These are phyloP conservation scores for Anguilla anguilla DNA, from an alignment of 2,797 vertebrate genomes.

Conservation along the genomic window DNA sequence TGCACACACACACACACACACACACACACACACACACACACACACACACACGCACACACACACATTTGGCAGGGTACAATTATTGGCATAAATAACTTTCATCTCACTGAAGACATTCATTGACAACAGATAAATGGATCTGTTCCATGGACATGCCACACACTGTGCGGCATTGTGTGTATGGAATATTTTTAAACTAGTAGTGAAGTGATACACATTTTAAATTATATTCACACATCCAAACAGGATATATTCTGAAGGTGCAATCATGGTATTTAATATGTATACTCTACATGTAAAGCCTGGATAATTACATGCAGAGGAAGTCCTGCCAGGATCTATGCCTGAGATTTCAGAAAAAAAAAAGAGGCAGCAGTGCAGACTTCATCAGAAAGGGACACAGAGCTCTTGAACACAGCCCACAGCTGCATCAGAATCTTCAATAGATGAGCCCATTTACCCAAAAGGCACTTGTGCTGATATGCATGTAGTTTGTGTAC, in stretches of 20 bases:
- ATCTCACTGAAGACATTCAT: background rate
- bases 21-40: background rate
- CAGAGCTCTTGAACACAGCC: background rate
- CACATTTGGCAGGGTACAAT: background rate
- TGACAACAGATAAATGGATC: background rate
- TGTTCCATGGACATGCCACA: background rate
- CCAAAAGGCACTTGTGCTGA: slow-evolving; percentile 1
- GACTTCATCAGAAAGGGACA: background rate
- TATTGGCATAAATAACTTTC: background rate
- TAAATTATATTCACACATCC: background rate
- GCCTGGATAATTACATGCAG: background rate
- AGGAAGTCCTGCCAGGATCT: background rate
- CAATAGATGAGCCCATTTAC: background rate
- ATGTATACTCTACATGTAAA: background rate
- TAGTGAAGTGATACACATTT: background rate
- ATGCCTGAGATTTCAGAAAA: background rate
- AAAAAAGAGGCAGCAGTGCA: background rate
- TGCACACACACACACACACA: background rate
- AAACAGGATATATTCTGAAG: background rate
- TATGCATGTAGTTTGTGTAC: background rate
- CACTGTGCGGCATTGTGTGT: background rate
- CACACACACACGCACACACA: background rate
- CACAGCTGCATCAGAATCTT: background rate
- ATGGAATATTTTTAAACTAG: background rate
- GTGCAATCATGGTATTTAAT: background rate